Evolutionary conservation across 2,113 vertebrate genomes (phyloP), one percentile per base, ranked within the genome.

Genomic region (Romanogobio albipinnatus): DNA sequence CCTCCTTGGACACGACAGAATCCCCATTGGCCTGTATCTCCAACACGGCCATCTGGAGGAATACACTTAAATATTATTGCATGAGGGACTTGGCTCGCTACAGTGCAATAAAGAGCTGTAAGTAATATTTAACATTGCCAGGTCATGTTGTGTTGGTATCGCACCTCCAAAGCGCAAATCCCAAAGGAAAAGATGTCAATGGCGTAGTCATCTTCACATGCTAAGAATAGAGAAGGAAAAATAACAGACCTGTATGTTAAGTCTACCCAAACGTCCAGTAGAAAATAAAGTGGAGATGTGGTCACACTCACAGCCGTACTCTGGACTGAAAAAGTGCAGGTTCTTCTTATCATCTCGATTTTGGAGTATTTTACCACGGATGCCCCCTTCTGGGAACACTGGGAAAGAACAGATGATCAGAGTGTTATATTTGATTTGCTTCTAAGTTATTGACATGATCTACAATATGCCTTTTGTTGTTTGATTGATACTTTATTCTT

Each of bases 161-260:
- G 51, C 93, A 99, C 98, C 96, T 99, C 97, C 85, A 99, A 92
- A 0, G 97, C 97, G n/a, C 97, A 99, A 95, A 99, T 98, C 86
- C 98, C 97, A 0, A 99, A 99, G 70, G 97, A 98, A 94, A 97
- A 99, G 86, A 99, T 98, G 92, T 99, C 98, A 90, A 98, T 96
- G 0, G 96, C 95, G 0, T 97, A 97, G 76, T 96, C 96, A 0
- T 99, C 96, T 0, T 96, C 95, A 10, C 89, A 91, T 62, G 95
- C 98, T 99, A 89, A 19, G 87, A 62, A 87, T 14, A 17, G 36
- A 86, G 9, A 58, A 76, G 13, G 33, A 64, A 47, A 59, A 17
- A 64, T 81, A 26, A 66, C 61, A 73, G 79, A 36, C 64, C 15
- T 13, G 26, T 66, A 14, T 15, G 17, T 11, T 9, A 3, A 22